Percentiles rank a stretch among this genome's conserved stretches.
Evolutionary conservation across 2,888 invertebrate species (phyloP).

Genomic region (Tenodera sinensis): DNA sequence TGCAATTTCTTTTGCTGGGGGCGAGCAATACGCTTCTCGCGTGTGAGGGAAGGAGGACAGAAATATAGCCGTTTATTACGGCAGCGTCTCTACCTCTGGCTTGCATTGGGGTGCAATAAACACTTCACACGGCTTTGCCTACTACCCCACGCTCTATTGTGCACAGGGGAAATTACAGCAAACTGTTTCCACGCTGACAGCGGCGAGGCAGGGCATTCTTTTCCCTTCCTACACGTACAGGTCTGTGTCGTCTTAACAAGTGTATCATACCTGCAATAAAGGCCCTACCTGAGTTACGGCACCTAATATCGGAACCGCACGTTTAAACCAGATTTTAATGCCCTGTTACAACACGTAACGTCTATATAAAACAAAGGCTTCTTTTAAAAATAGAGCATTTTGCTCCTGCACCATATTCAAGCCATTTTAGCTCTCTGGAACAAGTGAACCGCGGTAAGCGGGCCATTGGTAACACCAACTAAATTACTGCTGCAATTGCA

Average conservation of each 20-base stretch:
- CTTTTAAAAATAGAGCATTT: not conserved
- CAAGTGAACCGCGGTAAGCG: too few relatives aligned
- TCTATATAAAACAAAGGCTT: not conserved
- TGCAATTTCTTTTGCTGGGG: not conserved
- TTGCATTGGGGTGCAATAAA: conserved; percentile 3
- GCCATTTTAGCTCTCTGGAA: too few relatives aligned
- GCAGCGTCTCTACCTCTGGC: not conserved
- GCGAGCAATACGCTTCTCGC: not conserved
- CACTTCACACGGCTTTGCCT: not conserved
- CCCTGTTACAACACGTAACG: not conserved
- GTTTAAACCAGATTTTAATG: not conserved
- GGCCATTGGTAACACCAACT: too few relatives aligned
- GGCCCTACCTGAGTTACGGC: not conserved
- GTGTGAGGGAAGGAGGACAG: not conserved
- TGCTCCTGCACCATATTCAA: not conserved
- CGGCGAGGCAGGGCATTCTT: not conserved
- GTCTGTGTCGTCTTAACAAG: not conserved
- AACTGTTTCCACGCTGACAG: not conserved
- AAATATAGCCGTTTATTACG: conserved; percentile 1
- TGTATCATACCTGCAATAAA: not conserved
- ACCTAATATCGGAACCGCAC: not conserved
- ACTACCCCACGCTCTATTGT: not conserved
- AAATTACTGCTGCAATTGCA: too few relatives aligned
- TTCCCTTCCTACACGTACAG: not conserved
- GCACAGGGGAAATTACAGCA: conserved; percentile 11